Conservation (phyloP, 92 coral and sea anemone species). For the Actinostola sp. region DNA sequence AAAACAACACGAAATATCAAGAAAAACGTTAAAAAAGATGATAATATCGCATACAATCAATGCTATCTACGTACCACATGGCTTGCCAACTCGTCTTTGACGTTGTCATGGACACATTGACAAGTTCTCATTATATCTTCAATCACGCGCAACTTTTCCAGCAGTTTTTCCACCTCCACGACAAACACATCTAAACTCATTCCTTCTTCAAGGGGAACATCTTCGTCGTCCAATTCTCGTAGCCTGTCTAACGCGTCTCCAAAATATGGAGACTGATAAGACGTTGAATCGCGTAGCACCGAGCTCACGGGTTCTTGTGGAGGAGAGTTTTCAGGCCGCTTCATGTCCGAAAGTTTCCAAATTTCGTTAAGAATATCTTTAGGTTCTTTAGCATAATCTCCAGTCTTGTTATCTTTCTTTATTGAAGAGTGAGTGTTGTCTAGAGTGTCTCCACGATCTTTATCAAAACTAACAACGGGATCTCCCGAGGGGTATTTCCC, state of each 20-base stretch:
- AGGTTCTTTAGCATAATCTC: background rate
- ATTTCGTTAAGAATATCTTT: conserved; percentile 30
- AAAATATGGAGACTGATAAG: conserved; percentile 13
- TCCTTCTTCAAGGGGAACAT: conserved; percentile 62
- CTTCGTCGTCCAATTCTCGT: conserved; percentile 67
- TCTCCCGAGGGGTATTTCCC: background rate
- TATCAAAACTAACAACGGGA: background rate
- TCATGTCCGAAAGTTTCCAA: conserved; percentile 7
- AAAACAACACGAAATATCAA: background rate
- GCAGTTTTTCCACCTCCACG: conserved; percentile 80
- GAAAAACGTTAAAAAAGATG: background rate
- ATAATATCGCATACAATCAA: background rate
- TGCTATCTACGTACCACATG: conserved; percentile 78
- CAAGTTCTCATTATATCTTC: conserved; percentile 85
- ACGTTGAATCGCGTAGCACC: background rate
- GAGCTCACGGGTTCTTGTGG: conserved; percentile 20
- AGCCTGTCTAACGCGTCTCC: conserved; percentile 24
- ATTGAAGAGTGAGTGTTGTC: background rate
- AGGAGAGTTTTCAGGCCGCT: conserved; percentile 15
- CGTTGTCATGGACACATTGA: conserved; percentile 57
- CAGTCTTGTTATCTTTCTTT: background rate
- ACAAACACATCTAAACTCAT: conserved; percentile 81
- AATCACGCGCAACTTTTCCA: conserved; percentile 84
- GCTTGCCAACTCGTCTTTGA: conserved; percentile 86
- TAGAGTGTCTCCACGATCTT: background rate